Conservation (phyloP, 2,888 invertebrate genomes). For the Drosophila gaucha region DNA sequence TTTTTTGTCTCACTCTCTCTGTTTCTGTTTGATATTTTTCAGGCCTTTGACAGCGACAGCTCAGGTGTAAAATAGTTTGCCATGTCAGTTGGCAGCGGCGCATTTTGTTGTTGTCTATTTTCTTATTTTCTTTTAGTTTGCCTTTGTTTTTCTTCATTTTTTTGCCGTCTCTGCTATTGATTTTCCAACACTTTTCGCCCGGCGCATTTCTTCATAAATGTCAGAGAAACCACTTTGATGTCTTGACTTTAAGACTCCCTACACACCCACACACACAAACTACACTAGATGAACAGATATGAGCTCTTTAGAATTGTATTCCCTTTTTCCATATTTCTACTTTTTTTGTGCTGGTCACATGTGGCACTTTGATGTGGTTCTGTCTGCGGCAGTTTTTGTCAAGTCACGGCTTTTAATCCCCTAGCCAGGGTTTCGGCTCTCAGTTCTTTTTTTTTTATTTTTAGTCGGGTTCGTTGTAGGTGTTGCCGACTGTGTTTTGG, state of each 20-base stretch:
- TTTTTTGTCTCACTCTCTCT: not conserved
- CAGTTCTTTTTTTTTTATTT: not conserved
- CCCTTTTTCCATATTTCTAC: conserved; percentile 36
- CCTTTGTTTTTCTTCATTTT: conserved; percentile 36
- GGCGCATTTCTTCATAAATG: conserved; percentile 59
- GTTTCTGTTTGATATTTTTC: conserved; percentile 6
- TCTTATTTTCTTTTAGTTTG: conserved; percentile 50
- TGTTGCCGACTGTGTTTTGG: conserved; percentile 30
- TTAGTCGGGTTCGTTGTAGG: conserved; percentile 26
- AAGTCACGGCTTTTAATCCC: conserved; percentile 58
- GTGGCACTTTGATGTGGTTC: conserved; percentile 59
- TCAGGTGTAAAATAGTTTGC: conserved; percentile 78
- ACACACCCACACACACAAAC: conserved; percentile 17
- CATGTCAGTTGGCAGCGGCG: conserved; percentile 61
- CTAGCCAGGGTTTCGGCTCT: not conserved
- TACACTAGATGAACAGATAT: conserved; percentile 26
- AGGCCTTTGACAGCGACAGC: conserved; percentile 69
- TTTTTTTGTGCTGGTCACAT: conserved; percentile 40
- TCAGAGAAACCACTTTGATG: conserved; percentile 73
- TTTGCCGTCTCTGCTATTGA: conserved; percentile 48
- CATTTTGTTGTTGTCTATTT: conserved; percentile 27
- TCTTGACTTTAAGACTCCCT: conserved; percentile 71
- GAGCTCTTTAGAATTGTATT: conserved; percentile 41
- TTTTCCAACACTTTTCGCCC: conserved; percentile 65
- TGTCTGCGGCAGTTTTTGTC: conserved; percentile 48